These are phyloP conservation scores for Tuta absoluta DNA, from an alignment of 2,888 invertebrate species.

Conservation along the genomic window DNA sequence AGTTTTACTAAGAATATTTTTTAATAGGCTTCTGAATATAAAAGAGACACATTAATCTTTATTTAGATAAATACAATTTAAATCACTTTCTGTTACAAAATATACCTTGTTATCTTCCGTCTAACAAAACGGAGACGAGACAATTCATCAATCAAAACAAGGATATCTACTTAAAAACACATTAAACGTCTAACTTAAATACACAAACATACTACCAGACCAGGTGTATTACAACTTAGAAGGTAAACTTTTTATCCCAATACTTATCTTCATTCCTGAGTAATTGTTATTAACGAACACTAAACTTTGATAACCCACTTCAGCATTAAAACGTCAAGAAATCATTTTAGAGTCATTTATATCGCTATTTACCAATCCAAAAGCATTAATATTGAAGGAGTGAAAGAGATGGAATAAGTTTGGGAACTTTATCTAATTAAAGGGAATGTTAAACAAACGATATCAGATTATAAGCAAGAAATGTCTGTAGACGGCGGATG, in stretches of 20 bases:
- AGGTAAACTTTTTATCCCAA: conserved; percentile 38
- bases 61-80: conserved; percentile 70
- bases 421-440: conserved; percentile 55
- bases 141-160: conserved; percentile 75
- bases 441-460: conserved; percentile 53
- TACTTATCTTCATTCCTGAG: conserved; percentile 53
- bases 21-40: conserved; percentile 17
- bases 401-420: conserved; percentile 24
- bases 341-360: conserved; percentile 69
- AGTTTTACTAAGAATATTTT: neutral
- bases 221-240: conserved; percentile 40
- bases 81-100: conserved; percentile 59
- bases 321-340: conserved; percentile 75
- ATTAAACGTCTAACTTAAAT: conserved; percentile 62
- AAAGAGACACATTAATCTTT: conserved; percentile 61
- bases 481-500: conserved; percentile 72
- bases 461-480: conserved; percentile 63
- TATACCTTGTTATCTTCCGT: conserved; percentile 52
- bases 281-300: conserved; percentile 70
- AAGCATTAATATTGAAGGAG: conserved; percentile 39
- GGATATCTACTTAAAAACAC: conserved; percentile 75
- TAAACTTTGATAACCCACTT: conserved; percentile 56
- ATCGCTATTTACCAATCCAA: conserved; percentile 50
- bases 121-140: conserved; percentile 55
- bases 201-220: conserved; percentile 45